Percentiles rank a stretch among this genome's conserved stretches.
These are phyloP conservation scores for Nymphalis c-album DNA, from an alignment of 2,888 invertebrate species.

Conservation along the genomic window DNA sequence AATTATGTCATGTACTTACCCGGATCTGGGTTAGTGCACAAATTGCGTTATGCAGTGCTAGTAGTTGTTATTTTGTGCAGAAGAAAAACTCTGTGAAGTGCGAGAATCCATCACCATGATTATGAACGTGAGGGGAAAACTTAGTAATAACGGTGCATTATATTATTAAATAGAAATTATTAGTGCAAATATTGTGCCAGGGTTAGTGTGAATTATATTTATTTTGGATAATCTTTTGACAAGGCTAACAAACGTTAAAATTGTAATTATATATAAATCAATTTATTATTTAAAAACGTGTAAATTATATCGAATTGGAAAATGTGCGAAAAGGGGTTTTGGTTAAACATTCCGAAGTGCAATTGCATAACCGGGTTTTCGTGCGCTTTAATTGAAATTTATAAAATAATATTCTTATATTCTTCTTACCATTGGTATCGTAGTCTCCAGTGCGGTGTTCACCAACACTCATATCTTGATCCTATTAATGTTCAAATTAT, in stretches of 20 bases:
- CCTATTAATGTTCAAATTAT: constrained; percentile 45
- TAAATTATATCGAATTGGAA: constrained; percentile 1
- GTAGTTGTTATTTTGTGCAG: constrained; percentile 28
- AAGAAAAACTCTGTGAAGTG: constrained; percentile 33
- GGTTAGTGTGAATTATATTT: background rate
- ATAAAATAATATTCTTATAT: constrained; percentile 10
- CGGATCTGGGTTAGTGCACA: constrained; percentile 26
- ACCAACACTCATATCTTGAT: constrained; percentile 58
- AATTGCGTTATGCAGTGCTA: constrained; percentile 32
- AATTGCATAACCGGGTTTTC: constrained; percentile 19
- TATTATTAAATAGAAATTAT: constrained; percentile 13
- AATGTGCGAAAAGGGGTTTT: constrained; percentile 29
- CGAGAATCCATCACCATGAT: constrained; percentile 37
- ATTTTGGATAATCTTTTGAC: constrained; percentile 1
- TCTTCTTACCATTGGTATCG: constrained; percentile 60
- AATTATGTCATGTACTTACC: constrained; percentile 35
- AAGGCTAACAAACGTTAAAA: background rate
- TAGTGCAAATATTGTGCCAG: constrained; percentile 29
- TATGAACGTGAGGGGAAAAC: constrained; percentile 24
- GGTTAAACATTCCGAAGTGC: constrained; percentile 39
- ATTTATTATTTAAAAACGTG: background rate
- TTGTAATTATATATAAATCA: background rate
- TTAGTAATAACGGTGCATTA: constrained; percentile 19
- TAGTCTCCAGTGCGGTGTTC: constrained; percentile 58
- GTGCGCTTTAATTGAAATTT: constrained; percentile 17